phyloP scores from a whole-genome alignment of 2,888 invertebrate species.

The Leptothorax acervorum region DNA sequence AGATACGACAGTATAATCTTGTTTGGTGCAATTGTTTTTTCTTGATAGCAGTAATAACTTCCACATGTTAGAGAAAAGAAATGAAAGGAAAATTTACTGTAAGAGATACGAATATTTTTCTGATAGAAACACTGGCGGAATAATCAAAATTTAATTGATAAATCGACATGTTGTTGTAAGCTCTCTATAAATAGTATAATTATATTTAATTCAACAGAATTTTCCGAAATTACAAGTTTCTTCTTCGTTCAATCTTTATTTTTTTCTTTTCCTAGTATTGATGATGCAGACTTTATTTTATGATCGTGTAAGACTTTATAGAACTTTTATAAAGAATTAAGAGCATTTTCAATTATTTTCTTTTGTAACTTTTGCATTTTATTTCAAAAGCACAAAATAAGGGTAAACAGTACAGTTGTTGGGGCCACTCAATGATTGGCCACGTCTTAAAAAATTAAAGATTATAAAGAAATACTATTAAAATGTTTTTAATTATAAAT shows the following conservation, averaged over 20 bases:
- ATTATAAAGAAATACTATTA: too few species aligned
- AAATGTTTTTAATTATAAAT: too few species aligned
- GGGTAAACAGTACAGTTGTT: too few species aligned
- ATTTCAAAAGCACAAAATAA: background rate
- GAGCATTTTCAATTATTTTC: background rate
- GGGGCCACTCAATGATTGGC: too few species aligned
- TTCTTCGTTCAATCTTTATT: background rate
- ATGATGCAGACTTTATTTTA: background rate
- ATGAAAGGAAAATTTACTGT: background rate
- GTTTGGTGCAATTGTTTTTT: background rate
- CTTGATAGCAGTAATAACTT: background rate
- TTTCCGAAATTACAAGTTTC: background rate
- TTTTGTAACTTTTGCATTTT: background rate
- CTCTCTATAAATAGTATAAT: background rate
- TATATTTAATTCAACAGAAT: background rate
- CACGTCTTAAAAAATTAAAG: too few species aligned
- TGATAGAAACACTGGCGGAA: background rate
- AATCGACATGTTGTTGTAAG: background rate
- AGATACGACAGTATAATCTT: background rate
- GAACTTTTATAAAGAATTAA: background rate
- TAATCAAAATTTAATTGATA: slow-evolving; percentile 2
- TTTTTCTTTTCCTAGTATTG: background rate
- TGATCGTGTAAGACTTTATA: background rate
- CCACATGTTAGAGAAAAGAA: background rate
- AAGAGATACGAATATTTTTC: background rate